Evolutionary conservation across 2,888 invertebrate genomes (phyloP).

Genomic region (Synanthedon andrenaeformis): DNA sequence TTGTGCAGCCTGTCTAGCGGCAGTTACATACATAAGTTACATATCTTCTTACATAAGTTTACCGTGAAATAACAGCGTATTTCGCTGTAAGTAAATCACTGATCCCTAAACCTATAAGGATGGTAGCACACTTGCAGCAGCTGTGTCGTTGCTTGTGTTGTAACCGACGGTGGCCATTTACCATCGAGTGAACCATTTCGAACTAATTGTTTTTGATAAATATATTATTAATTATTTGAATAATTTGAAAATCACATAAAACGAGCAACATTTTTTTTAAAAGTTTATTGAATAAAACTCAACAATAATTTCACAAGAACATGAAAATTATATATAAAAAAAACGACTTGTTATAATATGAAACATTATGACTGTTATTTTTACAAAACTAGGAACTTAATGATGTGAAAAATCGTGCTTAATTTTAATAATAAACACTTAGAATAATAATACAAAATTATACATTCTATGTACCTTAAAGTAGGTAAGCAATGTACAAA

Average conservation of each 20-base stretch:
- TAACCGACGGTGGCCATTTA: too few relatives aligned
- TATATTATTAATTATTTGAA: too few relatives aligned
- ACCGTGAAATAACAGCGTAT: too few relatives aligned
- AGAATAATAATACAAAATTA: background rate
- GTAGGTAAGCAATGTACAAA: constrained; percentile 23
- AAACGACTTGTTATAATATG: constrained; percentile 12
- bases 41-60: too few relatives aligned
- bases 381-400: constrained; percentile 22
- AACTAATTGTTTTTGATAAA: too few relatives aligned
- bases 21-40: too few relatives aligned
- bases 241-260: constrained; percentile 1
- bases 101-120: too few relatives aligned
- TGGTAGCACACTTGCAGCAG: too few relatives aligned
- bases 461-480: constrained; percentile 2
- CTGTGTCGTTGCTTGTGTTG: too few relatives aligned
- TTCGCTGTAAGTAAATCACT: too few relatives aligned
- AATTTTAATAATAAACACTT: background rate
- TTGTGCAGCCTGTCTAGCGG: too few relatives aligned
- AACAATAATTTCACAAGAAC: constrained; percentile 60
- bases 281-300: constrained; percentile 64
- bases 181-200: too few relatives aligned
- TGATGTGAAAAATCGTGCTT: constrained; percentile 6
- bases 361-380: constrained; percentile 30
- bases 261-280: constrained; percentile 34
- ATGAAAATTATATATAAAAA: constrained; percentile 2